Conservation (phyloP, 2,797 vertebrate species). For the Enoplosus armatus region DNA sequence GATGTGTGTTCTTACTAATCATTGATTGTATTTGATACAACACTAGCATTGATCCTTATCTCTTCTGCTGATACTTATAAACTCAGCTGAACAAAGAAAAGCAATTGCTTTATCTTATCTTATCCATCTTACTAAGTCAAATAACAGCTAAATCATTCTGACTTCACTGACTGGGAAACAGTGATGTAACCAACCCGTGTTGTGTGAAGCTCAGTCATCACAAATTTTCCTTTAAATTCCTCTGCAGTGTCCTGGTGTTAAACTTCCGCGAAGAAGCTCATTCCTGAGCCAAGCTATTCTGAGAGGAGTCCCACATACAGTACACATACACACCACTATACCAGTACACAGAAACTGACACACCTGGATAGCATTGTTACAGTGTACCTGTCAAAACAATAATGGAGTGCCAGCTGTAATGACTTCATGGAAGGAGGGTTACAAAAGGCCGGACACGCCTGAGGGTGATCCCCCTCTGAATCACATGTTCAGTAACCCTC, state of each 20-base stretch:
- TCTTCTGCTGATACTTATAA: not conserved
- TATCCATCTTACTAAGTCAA: no score
- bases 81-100: constrained; percentile 7
- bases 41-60: not conserved
- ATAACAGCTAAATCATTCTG: not conserved
- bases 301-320: not conserved
- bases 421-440: not conserved
- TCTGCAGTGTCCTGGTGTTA: not conserved
- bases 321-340: not conserved
- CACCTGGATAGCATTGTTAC: not conserved
- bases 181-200: not conserved
- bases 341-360: not conserved
- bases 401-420: not conserved
- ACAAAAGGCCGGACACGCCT: not conserved
- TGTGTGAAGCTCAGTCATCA: not conserved
- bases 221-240: not conserved
- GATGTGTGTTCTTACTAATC: not conserved
- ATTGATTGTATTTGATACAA: not conserved
- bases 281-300: not conserved
- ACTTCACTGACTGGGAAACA: no score
- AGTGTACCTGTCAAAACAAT: constrained; percentile 13
- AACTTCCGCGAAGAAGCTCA: constrained; percentile 7
- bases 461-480: no score
- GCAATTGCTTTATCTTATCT: no score
- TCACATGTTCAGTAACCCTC: not conserved